Conservation (phyloP, 1,140 invertebrate species). For the Medauroidea extradentata region DNA sequence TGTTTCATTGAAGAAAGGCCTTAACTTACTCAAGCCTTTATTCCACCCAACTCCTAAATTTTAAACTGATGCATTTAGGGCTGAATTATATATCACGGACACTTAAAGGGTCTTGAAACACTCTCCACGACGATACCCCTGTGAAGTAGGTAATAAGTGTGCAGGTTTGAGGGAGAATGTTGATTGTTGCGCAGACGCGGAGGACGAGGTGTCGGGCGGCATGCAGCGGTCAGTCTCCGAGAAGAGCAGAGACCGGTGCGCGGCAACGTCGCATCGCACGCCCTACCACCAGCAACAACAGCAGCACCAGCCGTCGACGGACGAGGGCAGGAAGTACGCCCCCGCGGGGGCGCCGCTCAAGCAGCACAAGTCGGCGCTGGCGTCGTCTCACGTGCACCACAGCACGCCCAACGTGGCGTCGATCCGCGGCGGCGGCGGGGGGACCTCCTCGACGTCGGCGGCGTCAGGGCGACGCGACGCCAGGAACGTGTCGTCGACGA, state of each 20-base stretch:
- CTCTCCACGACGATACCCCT: too few relatives aligned
- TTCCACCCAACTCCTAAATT: too few relatives aligned
- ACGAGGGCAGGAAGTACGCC: neutral
- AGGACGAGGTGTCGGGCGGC: neutral
- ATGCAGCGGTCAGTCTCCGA: conserved; percentile 53
- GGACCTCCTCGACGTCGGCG: conserved; percentile 21
- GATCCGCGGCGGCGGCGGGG: conserved; percentile 39
- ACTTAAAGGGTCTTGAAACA: too few relatives aligned
- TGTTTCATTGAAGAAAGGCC: too few relatives aligned
- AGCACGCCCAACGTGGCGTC: conserved; percentile 56
- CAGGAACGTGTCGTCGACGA: conserved; percentile 31
- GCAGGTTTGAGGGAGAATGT: too few relatives aligned
- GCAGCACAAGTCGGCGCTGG: conserved; percentile 47
- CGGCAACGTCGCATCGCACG: neutral
- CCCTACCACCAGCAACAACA: neutral
- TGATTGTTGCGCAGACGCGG: too few relatives aligned
- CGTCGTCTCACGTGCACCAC: conserved; percentile 46
- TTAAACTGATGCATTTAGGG: too few relatives aligned
- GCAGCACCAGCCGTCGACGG: neutral
- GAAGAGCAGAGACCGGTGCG: conserved; percentile 37
- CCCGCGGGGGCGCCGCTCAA: conserved; percentile 3
- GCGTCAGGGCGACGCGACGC: neutral
- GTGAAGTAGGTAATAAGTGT: too few relatives aligned
- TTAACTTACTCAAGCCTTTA: too few relatives aligned
- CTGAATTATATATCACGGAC: too few relatives aligned